phyloP scores from a whole-genome alignment of 2,113 vertebrate species.

The Turnix velox region DNA sequence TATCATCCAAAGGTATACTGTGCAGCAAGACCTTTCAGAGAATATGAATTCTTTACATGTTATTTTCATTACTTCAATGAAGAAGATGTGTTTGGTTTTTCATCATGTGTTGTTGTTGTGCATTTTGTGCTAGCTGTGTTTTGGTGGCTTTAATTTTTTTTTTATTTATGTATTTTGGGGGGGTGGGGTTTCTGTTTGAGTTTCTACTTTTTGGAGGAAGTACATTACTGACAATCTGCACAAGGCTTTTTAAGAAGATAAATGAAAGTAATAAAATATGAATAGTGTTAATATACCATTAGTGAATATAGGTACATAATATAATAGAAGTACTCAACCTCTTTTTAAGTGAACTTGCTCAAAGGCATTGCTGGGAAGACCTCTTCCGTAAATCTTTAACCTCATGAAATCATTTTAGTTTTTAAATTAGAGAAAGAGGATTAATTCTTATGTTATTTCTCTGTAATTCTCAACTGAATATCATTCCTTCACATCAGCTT shows the following conservation, averaged over 20 bases:
- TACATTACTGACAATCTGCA: not conserved
- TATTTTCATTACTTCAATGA: not conserved
- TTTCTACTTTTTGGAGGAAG: not conserved
- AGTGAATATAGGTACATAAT: not conserved
- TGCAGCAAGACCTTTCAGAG: not conserved
- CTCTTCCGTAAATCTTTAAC: not conserved
- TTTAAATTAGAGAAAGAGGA: not conserved
- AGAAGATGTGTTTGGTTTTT: not conserved
- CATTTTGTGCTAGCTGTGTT: not conserved
- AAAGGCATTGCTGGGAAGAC: not conserved
- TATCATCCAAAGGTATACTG: not conserved
- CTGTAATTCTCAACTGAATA: not conserved
- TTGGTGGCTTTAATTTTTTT: not conserved
- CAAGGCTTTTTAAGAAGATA: not conserved
- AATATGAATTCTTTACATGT: not conserved
- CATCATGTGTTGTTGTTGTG: not conserved
- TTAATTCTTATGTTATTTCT: not conserved
- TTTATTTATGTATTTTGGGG: fast-evolving
- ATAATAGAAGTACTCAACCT: not conserved
- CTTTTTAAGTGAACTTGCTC: not conserved
- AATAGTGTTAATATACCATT: not conserved
- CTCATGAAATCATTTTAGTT: not conserved
- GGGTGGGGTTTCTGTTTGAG: fast-evolving
- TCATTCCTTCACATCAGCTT: not conserved
- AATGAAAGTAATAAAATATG: not conserved